A percentile compares a stretch with the other conserved stretches of the same genome.
These are phyloP conservation scores for Erethizon dorsatum DNA, from an alignment of 2,797 vertebrate genomes.

Conservation along the genomic window DNA sequence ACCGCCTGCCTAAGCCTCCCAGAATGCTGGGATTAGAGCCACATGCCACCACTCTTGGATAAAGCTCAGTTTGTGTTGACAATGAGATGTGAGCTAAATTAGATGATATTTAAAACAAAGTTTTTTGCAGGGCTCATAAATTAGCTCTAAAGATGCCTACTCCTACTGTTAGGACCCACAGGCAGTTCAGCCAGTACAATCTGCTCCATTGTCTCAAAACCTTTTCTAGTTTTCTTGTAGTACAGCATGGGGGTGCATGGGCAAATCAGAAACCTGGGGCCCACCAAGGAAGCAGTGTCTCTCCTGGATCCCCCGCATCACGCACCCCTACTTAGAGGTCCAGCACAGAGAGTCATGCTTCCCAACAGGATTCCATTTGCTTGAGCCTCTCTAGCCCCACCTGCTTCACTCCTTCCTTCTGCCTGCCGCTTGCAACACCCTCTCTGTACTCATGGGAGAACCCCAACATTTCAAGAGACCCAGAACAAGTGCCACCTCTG, in stretches of 20 bases:
- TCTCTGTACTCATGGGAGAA: background rate
- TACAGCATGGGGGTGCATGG: background rate
- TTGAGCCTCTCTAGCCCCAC: background rate
- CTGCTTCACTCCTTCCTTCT: background rate
- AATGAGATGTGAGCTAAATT: background rate
- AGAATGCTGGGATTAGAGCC: background rate
- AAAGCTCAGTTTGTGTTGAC: background rate
- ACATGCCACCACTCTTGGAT: background rate
- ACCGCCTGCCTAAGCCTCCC: background rate
- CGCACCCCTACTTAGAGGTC: background rate
- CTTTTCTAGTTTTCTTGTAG: background rate
- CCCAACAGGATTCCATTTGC: background rate
- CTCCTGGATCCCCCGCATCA: background rate
- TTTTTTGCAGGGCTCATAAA: background rate
- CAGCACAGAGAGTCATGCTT: background rate
- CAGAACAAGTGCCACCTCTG: background rate
- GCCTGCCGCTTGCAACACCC: background rate
- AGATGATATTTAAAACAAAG: background rate
- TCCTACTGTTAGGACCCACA: background rate
- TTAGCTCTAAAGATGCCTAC: background rate
- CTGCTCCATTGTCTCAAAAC: background rate
- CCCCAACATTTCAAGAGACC: background rate
- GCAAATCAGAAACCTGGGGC: background rate
- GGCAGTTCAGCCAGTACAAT: background rate
- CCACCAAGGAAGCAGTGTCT: background rate